Conservation (phyloP, 2,888 invertebrate species). For the Oxytorus armatus region DNA sequence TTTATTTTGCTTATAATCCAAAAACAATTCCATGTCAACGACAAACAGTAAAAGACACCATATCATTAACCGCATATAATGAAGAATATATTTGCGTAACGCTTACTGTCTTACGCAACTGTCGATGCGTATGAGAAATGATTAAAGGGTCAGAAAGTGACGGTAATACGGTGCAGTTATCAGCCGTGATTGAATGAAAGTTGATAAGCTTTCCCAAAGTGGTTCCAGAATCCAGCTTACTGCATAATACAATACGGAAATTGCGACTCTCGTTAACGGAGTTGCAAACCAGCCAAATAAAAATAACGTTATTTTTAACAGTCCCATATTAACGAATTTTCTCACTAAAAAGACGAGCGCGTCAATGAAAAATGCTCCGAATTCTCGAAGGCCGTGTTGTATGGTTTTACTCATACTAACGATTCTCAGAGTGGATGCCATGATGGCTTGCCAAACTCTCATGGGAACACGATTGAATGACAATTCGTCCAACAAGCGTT, state of each 20-base stretch:
- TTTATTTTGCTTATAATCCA: not conserved
- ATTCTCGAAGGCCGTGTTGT: not conserved
- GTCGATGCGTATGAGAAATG: no score
- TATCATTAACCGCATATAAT: no score
- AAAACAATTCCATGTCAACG: not conserved
- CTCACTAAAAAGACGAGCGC: conserved; percentile 3
- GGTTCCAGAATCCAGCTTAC: not conserved
- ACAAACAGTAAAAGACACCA: no score
- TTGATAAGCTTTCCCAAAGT: not conserved
- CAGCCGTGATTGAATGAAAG: conserved; percentile 12
- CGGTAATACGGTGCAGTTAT: conserved; percentile 21
- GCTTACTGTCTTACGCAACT: no score
- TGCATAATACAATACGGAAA: not conserved
- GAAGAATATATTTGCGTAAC: no score
- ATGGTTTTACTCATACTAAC: not conserved
- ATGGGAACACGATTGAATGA: conserved; percentile 41
- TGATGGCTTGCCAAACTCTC: conserved; percentile 1
- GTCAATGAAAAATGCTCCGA: conserved; percentile 37
- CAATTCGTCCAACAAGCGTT: conserved; percentile 3
- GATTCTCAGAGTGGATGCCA: conserved; percentile 1
- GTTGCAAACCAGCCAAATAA: not conserved
- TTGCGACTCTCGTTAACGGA: not conserved
- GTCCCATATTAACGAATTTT: not conserved
- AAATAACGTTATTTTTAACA: conserved; percentile 6
- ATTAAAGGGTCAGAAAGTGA: not conserved